These are phyloP conservation scores for Panonychus citri DNA, from an alignment of 1,140 invertebrate genomes.

Conservation along the genomic window DNA sequence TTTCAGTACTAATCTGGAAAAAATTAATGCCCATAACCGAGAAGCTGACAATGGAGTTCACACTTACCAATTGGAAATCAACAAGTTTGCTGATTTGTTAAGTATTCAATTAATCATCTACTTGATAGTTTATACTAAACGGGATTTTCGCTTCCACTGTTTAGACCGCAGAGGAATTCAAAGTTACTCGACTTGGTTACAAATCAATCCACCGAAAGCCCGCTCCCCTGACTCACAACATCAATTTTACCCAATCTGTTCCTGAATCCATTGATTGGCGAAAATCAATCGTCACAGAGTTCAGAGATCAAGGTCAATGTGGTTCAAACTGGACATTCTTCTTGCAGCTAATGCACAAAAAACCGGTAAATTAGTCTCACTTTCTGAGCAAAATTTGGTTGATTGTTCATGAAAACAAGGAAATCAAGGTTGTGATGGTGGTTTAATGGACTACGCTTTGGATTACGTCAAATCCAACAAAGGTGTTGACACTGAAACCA, in stretches of 20 bases:
- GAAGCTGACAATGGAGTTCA: constrained; percentile 13
- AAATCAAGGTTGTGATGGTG: constrained; percentile 87
- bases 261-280: constrained; percentile 64
- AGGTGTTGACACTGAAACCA: constrained; percentile 24
- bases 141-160: not conserved
- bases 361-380: constrained; percentile 51
- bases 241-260: constrained; percentile 22
- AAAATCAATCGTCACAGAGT: constrained; percentile 43
- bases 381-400: constrained; percentile 25
- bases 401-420: constrained; percentile 17
- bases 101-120: not conserved
- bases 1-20: constrained; percentile 9
- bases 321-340: constrained; percentile 39
- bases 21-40: constrained; percentile 10
- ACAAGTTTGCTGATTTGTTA: constrained; percentile 19
- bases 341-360: constrained; percentile 66
- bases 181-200: not conserved
- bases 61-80: constrained; percentile 21
- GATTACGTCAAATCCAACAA: constrained; percentile 38
- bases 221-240: constrained; percentile 13
- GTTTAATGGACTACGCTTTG: constrained; percentile 29
- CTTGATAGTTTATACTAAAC: not conserved
- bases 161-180: not conserved
- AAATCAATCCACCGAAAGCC: not conserved
- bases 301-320: constrained; percentile 48